Conservation (phyloP, 1,140 invertebrate genomes). For the Camponotus vicinus region DNA sequence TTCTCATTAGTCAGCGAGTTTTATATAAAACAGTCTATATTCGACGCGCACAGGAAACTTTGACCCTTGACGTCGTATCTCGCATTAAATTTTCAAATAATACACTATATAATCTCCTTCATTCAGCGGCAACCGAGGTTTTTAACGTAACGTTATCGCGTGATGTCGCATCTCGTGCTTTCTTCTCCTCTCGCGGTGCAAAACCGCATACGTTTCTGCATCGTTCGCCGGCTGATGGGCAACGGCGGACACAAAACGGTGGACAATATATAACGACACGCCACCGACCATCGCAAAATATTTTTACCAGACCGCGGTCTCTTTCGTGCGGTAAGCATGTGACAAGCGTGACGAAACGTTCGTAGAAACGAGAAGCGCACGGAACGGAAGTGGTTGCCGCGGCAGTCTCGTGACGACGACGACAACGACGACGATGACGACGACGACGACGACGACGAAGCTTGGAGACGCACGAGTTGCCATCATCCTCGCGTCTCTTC, state of each 20-base stretch:
- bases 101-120: background rate
- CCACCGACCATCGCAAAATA: slow-evolving; percentile 52
- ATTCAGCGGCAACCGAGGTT: background rate
- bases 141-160: background rate
- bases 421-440: slow-evolving; percentile 40
- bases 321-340: slow-evolving; percentile 50
- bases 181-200: background rate
- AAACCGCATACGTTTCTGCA: slow-evolving; percentile 2
- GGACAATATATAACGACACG: slow-evolving; percentile 28
- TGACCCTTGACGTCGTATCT: background rate
- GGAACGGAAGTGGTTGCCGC: slow-evolving; percentile 47
- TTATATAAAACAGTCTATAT: background rate
- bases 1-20: background rate
- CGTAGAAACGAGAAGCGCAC: slow-evolving; percentile 37
- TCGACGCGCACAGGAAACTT: background rate
- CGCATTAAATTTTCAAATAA: background rate
- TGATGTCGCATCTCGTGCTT: background rate
- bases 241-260: slow-evolving; percentile 6
- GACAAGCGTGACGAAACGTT: slow-evolving; percentile 70
- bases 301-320: slow-evolving; percentile 41
- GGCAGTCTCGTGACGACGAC: slow-evolving; percentile 33
- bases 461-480: slow-evolving; percentile 60
- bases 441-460: slow-evolving; percentile 38
- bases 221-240: slow-evolving; percentile 4
- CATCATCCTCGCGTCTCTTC: slow-evolving; percentile 55